Conservation (phyloP, 1,140 invertebrate species). For the Copidosoma floridanum region DNA sequence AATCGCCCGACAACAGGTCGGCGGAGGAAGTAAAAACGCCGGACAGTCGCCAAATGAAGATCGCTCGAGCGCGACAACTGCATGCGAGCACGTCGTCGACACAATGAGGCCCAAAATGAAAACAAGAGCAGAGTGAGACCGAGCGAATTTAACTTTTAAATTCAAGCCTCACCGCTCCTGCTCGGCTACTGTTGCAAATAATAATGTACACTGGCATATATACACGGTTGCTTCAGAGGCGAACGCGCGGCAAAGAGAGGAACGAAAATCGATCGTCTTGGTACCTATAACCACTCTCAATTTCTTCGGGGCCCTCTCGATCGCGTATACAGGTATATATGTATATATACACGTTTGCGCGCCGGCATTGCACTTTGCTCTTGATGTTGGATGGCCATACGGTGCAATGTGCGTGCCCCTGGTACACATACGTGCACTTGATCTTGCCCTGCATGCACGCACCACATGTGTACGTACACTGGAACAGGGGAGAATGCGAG, state of each 20-base stretch:
- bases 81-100: background rate
- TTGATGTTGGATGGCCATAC: no score
- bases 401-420: no score
- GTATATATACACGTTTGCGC: background rate
- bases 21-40: background rate
- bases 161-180: no score
- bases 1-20: slow-evolving; percentile 21
- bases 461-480: no score
- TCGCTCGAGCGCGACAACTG: background rate
- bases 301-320: slow-evolving; percentile 7
- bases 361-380: no score
- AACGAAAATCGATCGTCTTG: slow-evolving; percentile 8
- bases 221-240: no score
- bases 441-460: background rate
- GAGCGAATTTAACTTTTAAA: slow-evolving; percentile 17
- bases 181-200: no score
- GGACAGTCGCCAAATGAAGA: background rate
- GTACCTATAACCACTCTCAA: background rate
- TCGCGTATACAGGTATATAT: background rate
- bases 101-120: no score
- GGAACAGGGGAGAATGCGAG: background rate
- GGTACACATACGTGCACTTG: slow-evolving; percentile 9
- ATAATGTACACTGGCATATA: no score
- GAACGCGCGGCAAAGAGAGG: background rate
- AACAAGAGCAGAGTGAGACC: no score